Evolutionary conservation across 92 coral and sea anemone species (phyloP), one percentile per base, ranked within the genome.

Genomic region (Meandrina meandrites): DNA sequence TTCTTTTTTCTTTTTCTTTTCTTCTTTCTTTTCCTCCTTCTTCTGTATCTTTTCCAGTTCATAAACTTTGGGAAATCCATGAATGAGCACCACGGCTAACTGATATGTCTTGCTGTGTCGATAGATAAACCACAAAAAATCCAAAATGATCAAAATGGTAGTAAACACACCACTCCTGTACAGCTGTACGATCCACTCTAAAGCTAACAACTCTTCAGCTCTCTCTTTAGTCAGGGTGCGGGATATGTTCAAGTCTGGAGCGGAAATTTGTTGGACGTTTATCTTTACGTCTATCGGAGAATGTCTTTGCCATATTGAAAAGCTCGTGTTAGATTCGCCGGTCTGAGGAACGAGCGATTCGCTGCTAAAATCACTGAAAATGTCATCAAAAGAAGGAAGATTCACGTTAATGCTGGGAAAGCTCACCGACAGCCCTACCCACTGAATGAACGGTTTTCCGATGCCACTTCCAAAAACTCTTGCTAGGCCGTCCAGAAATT

Each of bases 51-150:
- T 74, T 14, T 94, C 93, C 35, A 94, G 86, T 47, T 90, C 86
- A 34, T 92, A 90, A 27, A 92, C 83, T 51, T 90, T 91, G 18
- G 97, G 97, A 78, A 90, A 74, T n/a, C 97, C 97, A 47, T 94
- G 95, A 47, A 94, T 32, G 18, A 94, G 88, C 32, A 88, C 80
- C 19, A 90, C 88, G 28, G 87, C 95, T 14, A 82, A 58, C 76
- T 94, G 97, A 76, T 94, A 94, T 8, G 97, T 94, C 86, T 64
- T 94, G 83, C 92, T 71, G 68, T 94, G 93, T 75, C 97, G 90
- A 74, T 84, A 94, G 34, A 92, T 89, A 76, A 94, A 94, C 97
- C 97, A 94, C 85, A 88, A 73, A 36, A 90, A n/a, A 24, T 94
- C 95, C 36, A 94, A 84, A n/a, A 92, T 79, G 28, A 94, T 47